phyloP scores from a whole-genome alignment of 2,797 vertebrate genomes.

The Chanos chanos region DNA sequence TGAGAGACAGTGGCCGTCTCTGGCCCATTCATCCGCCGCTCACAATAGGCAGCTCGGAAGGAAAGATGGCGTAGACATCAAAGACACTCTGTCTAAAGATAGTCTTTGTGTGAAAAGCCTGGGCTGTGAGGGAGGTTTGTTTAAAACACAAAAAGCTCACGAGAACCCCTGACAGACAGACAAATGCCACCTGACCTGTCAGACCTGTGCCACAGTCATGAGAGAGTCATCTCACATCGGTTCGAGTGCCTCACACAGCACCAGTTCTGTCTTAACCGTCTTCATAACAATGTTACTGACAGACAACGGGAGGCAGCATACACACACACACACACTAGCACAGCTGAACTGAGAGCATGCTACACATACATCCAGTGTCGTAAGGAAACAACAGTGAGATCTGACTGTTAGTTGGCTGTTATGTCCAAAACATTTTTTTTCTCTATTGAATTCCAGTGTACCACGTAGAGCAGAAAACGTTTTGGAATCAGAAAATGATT shows the following conservation, averaged over 20 bases:
- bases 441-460: too few relatives aligned
- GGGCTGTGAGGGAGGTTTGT: conserved; percentile 56
- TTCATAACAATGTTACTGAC: too few relatives aligned
- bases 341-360: too few relatives aligned
- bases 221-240: conserved; percentile 9
- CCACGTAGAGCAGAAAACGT: too few relatives aligned
- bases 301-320: too few relatives aligned
- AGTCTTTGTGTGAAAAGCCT: conserved; percentile 49
- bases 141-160: conserved; percentile 68
- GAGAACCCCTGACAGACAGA: conserved; percentile 62
- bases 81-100: conserved; percentile 66
- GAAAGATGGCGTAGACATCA: conserved; percentile 66
- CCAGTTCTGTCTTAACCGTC: neutral
- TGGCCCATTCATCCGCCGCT: conserved; percentile 44
- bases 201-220: conserved; percentile 9
- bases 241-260: conserved; percentile 9
- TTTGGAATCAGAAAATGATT: too few relatives aligned
- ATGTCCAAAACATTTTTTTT: too few relatives aligned
- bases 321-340: too few relatives aligned
- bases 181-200: conserved; percentile 43
- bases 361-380: too few relatives aligned
- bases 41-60: conserved; percentile 56
- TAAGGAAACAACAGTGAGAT: too few relatives aligned
- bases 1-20: conserved; percentile 33
- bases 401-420: too few relatives aligned